Base-by-base conservation (phyloP, 2,797 vertebrate species). In the Scarus forsteni region DNA sequence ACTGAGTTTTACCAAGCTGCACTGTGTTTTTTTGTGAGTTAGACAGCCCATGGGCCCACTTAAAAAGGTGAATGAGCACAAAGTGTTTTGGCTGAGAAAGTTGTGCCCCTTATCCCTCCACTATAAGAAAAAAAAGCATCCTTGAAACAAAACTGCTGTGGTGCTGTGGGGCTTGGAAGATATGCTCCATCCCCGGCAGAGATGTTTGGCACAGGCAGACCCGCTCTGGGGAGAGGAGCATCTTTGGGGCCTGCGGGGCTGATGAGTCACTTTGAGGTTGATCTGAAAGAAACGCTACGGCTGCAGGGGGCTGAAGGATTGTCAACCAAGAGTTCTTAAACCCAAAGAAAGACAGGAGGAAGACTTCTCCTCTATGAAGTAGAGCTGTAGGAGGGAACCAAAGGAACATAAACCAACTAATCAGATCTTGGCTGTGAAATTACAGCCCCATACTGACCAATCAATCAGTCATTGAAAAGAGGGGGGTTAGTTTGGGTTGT, bases 251-350 rank as follows among this genome's bases (percentile, higher is more conserved):
- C 8, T 58, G 49, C 11, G 19, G 19, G 89, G 87, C 77, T 66
- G 80, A 85, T 88, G 87, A 92, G 83, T 91, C 87, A 90, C 87
- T 91, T 87, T 86, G 85, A 90, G 86, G 84, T 83, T 87, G 87
- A 91, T 88, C 77, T 89, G 86, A 92, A 85, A 85, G 84, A 67
- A 73, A 60, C 35, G 45, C 75, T 76, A 80, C 81, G 86, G 83
- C 85, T 88, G 79, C 86, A 86, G 85, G 85, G 87, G 87, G 76
- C 81, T 77, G 63, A 71, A 83, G 81, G 73, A 88, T 81, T 80
- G 81, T 86, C 83, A 88, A 70, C 73, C 73, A 60, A 49, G 38
- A 71, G 34, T 70, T 84, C 85, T 77, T 64, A 81, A 88, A 78
- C 79, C 62, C 68, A 61, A 75, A 75, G 61, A 71, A 66, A 83